A percentile compares a stretch with the other conserved stretches of the same genome.
Conservation (phyloP, 2,888 invertebrate species). For the Drosophila macrothrix region DNA sequence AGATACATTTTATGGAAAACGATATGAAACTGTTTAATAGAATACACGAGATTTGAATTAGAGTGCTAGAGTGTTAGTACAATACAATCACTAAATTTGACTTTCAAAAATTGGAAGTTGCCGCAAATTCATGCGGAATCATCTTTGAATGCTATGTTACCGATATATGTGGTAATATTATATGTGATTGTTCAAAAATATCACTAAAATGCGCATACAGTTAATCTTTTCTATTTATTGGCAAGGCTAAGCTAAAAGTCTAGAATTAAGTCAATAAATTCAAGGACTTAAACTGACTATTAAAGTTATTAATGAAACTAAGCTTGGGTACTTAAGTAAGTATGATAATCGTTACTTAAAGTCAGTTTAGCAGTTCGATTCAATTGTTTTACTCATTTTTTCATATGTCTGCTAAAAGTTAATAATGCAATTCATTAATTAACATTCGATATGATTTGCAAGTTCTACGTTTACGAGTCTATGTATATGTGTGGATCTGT, state of each 20-base stretch:
- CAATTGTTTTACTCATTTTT: background rate
- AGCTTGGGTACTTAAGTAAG: background rate
- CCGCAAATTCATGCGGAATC: background rate
- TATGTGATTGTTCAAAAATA: background rate
- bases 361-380: background rate
- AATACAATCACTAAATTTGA: background rate
- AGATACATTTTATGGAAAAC: background rate
- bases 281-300: background rate
- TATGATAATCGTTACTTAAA: background rate
- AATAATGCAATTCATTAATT: background rate
- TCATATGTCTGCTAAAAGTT: background rate
- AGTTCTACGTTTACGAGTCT: background rate
- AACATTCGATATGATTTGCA: background rate
- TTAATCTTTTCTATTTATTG: background rate
- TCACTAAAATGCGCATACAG: background rate
- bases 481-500: background rate
- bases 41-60: background rate
- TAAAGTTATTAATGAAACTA: background rate
- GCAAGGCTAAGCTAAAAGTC: background rate
- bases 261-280: background rate
- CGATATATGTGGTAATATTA: background rate
- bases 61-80: too few species aligned
- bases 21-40: background rate
- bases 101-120: background rate
- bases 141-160: background rate